Conservation (phyloP, 2,888 invertebrate genomes). For the Lamproptera curius region DNA sequence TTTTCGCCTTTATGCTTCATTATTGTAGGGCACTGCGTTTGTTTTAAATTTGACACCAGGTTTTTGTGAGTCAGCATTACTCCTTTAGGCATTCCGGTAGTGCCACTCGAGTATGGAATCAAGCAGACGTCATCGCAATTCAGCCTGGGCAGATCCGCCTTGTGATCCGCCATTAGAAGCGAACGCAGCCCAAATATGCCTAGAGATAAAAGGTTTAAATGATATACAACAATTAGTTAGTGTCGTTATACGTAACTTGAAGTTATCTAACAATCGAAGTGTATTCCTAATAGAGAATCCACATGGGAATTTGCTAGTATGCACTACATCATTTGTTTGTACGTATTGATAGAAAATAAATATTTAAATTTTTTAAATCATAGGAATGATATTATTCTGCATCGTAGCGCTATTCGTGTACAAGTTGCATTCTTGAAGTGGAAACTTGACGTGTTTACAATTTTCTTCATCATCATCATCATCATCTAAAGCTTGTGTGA, state of each 20-base stretch:
- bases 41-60: slow-evolving; percentile 76
- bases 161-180: slow-evolving; percentile 61
- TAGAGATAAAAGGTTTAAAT: too few relatives aligned
- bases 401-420: too few relatives aligned
- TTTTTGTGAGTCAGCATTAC: slow-evolving; percentile 86
- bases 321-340: too few relatives aligned
- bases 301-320: too few relatives aligned
- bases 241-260: neutral
- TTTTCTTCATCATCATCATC: too few relatives aligned
- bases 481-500: too few relatives aligned
- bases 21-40: slow-evolving; percentile 60
- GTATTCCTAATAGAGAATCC: too few relatives aligned
- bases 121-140: slow-evolving; percentile 73
- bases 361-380: too few relatives aligned
- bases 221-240: neutral
- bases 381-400: too few relatives aligned
- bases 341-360: too few relatives aligned
- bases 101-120: slow-evolving; percentile 83
- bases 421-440: too few relatives aligned
- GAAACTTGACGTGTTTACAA: too few relatives aligned
- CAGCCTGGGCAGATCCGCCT: slow-evolving; percentile 60
- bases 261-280: slow-evolving; percentile 8
- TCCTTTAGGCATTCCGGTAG: slow-evolving; percentile 90
- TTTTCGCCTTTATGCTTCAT: slow-evolving; percentile 63
- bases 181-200: slow-evolving; percentile 67